Evolutionary conservation across 2,113 vertebrate species (phyloP), one percentile per base, ranked within the genome.

Genomic region (Cettia cetti): DNA sequence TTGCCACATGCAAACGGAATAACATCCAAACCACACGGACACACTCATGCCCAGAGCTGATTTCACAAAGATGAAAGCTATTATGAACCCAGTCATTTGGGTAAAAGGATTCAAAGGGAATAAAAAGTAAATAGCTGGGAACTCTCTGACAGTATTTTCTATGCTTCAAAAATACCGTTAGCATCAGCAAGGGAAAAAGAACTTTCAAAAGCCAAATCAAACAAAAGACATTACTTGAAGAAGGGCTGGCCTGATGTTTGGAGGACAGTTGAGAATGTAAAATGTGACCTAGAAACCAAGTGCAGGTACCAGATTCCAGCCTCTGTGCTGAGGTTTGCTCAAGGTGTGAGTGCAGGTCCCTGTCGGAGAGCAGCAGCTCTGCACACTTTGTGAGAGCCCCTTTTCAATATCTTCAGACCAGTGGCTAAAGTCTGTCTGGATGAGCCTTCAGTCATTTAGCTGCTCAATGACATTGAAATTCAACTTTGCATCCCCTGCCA

Each of bases 401-500:
- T 42, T n/a, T 52, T 59, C 40, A 40, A 0, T 37, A 24, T 47
- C 82, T 89, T 81, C 95, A 45, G 59, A 80, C 4, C 89, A 83
- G 86, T 16, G 68, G 59, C 71, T 56, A 8, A 50, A 80, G 76
- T 10, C 40, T 26, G 79, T 54, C 28, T 45, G 59, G 79, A 78
- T 52, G 86, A 93, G 92, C 89, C 92, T 64, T 95, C 89, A 75
- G 89, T 23, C 91, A 37, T 90, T 94, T 63, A 66, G 89, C 95
- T 96, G 95, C 89, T 97, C 95, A 92, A 3, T 96, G 95, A 95
- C 96, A 97, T 94, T 96, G 94, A 92, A 96, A 90, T 93, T 82
- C 82, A 94, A 17, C 82, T 69, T 66, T 82, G 79, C 35, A 10
- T 37, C 15, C 87, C 64, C 70, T 90, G 94, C 85, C 95, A 94